Conservation (phyloP, 2,797 vertebrate genomes). For the Astyanax mexicanus region DNA sequence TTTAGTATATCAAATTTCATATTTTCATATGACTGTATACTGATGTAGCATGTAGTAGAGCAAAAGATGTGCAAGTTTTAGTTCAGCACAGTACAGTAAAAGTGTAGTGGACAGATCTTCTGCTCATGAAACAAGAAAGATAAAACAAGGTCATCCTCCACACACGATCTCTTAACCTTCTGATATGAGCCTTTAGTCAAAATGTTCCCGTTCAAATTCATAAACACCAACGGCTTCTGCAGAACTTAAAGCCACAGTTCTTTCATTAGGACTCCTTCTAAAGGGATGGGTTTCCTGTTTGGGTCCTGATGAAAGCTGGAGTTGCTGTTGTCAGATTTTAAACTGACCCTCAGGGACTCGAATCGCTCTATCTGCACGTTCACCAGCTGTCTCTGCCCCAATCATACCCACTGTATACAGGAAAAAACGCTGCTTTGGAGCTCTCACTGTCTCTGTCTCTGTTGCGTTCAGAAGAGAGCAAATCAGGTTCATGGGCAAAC, state of each 20-base stretch:
- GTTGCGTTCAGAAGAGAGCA: not conserved
- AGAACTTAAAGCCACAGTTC: conserved; percentile 33
- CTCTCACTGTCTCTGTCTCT: not conserved
- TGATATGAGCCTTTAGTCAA: not conserved
- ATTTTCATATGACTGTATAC: no score
- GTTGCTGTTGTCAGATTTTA: conserved; percentile 56
- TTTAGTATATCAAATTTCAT: no score
- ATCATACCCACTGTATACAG: not conserved
- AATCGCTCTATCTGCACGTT: conserved; percentile 47
- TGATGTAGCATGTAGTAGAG: not conserved
- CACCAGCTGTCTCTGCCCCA: conserved; percentile 13
- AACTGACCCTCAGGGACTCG: conserved; percentile 46
- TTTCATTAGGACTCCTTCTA: conserved; percentile 54
- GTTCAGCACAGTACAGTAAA: not conserved
- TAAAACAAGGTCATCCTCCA: not conserved
- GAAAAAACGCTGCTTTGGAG: not conserved
- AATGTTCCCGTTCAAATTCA: conserved; percentile 27
- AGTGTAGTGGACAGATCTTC: not conserved
- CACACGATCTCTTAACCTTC: not conserved
- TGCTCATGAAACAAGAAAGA: not conserved
- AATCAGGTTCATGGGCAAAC: not conserved
- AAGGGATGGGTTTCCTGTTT: conserved; percentile 66
- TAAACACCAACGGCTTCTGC: conserved; percentile 19
- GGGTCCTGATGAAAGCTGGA: conserved; percentile 46
- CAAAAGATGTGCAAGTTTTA: not conserved